Conservation (phyloP, 2,113 vertebrate genomes). For the Callocephalon fimbriatum region DNA sequence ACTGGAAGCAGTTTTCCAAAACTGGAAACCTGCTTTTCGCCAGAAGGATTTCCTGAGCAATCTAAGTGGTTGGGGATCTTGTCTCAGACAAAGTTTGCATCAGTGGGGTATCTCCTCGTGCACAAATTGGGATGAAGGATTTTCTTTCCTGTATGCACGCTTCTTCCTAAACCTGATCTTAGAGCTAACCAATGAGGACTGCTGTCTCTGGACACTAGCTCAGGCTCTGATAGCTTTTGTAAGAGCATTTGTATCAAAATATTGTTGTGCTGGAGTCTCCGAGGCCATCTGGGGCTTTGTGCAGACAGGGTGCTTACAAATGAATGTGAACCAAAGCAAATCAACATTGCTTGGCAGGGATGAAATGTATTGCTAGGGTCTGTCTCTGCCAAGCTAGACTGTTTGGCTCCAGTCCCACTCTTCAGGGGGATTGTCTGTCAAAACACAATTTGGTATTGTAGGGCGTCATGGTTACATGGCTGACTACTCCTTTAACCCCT, state of each 20-base stretch:
- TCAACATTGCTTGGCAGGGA: constrained; percentile 65
- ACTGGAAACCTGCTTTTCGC: not conserved
- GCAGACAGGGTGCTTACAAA: constrained; percentile 59
- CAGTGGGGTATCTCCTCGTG: not conserved
- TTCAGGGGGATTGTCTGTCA: constrained; percentile 54
- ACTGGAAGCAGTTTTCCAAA: not conserved
- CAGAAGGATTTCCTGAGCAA: not conserved
- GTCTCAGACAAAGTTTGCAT: not conserved
- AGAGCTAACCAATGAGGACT: not conserved
- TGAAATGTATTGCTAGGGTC: constrained; percentile 58
- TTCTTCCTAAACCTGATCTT: not conserved
- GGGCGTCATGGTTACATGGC: not conserved
- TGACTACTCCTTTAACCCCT: constrained; percentile 23
- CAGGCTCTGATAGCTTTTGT: constrained; percentile 55
- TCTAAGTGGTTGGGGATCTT: not conserved
- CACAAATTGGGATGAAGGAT: not conserved
- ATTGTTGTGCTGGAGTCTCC: constrained; percentile 46
- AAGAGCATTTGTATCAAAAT: constrained; percentile 58
- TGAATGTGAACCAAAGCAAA: constrained; percentile 69
- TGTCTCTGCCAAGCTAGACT: constrained; percentile 66
- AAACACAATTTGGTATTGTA: constrained; percentile 60
- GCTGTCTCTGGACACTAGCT: not conserved
- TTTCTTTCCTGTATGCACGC: not conserved
- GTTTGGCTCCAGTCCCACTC: constrained; percentile 45
- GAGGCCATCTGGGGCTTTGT: constrained; percentile 60